A percentile compares a stretch with the other conserved stretches of the same genome.
These are phyloP conservation scores for Rhopalosiphum padi DNA, from an alignment of 1,140 invertebrate genomes.

Conservation along the genomic window DNA sequence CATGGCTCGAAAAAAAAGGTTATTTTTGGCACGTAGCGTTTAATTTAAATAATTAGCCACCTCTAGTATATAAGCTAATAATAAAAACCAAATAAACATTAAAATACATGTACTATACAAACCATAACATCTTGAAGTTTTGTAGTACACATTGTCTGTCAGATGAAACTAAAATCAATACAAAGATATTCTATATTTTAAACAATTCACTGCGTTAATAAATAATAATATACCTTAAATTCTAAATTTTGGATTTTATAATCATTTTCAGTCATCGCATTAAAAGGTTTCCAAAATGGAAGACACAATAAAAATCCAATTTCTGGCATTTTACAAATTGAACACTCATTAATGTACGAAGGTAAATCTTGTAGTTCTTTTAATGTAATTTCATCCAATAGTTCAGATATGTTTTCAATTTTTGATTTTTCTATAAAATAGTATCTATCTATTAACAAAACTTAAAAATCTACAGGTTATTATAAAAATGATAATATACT, in stretches of 20 bases:
- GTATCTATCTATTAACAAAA: neutral
- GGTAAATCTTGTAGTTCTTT: constrained; percentile 74
- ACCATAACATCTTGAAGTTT: constrained; percentile 52
- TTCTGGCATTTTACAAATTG: constrained; percentile 81
- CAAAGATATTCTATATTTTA: constrained; percentile 2
- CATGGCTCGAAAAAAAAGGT: too few relatives aligned
- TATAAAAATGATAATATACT: constrained; percentile 37
- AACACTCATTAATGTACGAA: constrained; percentile 72
- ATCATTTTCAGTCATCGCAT: constrained; percentile 66
- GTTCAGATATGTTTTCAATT: constrained; percentile 43
- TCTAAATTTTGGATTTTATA: constrained; percentile 71
- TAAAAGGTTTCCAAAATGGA: constrained; percentile 67
- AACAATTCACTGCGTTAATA: neutral
- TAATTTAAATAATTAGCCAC: too few relatives aligned
- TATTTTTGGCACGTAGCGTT: too few relatives aligned
- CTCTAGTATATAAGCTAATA: too few relatives aligned
- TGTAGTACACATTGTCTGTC: constrained; percentile 45
- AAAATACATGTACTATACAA: neutral
- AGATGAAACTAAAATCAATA: constrained; percentile 41
- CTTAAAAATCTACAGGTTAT: neutral
- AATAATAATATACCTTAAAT: constrained; percentile 65
- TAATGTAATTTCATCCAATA: constrained; percentile 57
- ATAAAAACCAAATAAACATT: too few relatives aligned
- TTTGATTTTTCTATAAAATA: constrained; percentile 54
- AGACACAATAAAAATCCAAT: constrained; percentile 80